A percentile compares a stretch with the other conserved stretches of the same genome.
These are phyloP conservation scores for Cotesia glomerata DNA, from an alignment of 1,140 invertebrate species.

Conservation along the genomic window DNA sequence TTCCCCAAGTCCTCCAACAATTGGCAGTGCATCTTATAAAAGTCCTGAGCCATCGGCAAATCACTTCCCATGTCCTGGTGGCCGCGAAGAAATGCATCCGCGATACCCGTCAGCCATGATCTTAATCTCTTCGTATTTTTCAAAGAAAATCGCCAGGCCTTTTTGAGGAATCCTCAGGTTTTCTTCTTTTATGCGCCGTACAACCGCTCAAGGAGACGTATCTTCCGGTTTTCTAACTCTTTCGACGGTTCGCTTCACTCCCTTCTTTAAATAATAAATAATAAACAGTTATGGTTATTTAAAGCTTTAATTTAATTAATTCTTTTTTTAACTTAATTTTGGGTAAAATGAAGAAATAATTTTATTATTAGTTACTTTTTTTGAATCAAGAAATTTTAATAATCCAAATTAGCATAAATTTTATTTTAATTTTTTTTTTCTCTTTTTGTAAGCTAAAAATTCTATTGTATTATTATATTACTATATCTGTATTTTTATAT, in stretches of 20 bases:
- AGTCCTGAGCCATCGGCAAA: conserved; percentile 74
- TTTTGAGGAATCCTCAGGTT: conserved; percentile 73
- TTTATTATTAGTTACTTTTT: too few relatives aligned
- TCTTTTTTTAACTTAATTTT: too few relatives aligned
- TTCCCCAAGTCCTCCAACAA: conserved; percentile 78
- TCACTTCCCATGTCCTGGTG: conserved; percentile 79
- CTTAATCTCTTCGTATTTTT: conserved; percentile 75
- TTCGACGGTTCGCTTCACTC: conserved; percentile 72
- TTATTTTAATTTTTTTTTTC: too few relatives aligned
- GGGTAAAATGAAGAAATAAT: too few relatives aligned
- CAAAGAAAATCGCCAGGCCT: conserved; percentile 73
- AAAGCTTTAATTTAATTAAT: too few relatives aligned
- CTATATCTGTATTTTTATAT: too few relatives aligned
- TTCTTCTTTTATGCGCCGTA: conserved; percentile 74
- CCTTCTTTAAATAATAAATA: conserved; percentile 53
- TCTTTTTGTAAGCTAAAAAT: too few relatives aligned
- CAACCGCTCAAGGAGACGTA: conserved; percentile 72
- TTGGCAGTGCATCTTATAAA: conserved; percentile 77
- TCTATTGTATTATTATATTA: too few relatives aligned
- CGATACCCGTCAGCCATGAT: conserved; percentile 75
- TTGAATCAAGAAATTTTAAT: too few relatives aligned
- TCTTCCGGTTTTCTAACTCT: conserved; percentile 78
- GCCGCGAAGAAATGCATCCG: conserved; percentile 75
- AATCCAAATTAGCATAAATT: too few relatives aligned
- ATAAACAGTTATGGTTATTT: too few relatives aligned